Evolutionary conservation across 2,797 vertebrate genomes (phyloP).

Genomic region (Diceros bicornis): DNA sequence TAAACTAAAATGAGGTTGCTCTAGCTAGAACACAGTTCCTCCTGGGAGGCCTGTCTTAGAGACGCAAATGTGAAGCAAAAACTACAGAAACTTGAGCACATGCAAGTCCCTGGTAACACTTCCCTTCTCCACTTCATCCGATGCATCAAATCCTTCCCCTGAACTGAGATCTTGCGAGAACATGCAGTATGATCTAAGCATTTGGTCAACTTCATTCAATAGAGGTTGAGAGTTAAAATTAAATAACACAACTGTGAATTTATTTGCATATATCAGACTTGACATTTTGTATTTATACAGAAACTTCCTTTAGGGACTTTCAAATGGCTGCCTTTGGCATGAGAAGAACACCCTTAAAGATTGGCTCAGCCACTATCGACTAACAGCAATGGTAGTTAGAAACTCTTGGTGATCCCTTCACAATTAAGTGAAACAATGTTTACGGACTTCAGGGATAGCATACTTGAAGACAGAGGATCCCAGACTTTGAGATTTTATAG

Average conservation of each 20-base stretch:
- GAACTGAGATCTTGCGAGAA: not conserved
- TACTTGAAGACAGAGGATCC: not conserved
- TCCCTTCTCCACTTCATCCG: not conserved
- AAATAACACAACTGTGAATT: conserved; percentile 24
- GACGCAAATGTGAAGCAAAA: conserved; percentile 29
- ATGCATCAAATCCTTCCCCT: conserved; percentile 46
- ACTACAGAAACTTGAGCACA: not conserved
- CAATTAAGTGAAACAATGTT: conserved; percentile 44
- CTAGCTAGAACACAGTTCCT: not conserved
- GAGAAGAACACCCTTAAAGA: not conserved
- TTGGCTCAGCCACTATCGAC: not conserved
- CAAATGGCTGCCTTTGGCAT: not conserved
- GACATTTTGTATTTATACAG: not conserved
- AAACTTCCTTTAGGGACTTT: conserved; percentile 7
- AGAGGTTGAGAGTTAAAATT: conserved; percentile 36
- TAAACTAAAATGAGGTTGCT: not conserved
- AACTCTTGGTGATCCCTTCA: not conserved
- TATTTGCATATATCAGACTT: conserved; percentile 15
- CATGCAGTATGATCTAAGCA: not conserved
- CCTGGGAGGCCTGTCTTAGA: not conserved
- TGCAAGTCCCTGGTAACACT: not conserved
- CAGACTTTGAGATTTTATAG: not conserved
- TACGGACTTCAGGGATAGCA: not conserved
- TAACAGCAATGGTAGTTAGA: not conserved
- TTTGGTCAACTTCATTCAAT: conserved; percentile 25